A percentile compares a stretch with the other conserved stretches of the same genome.
Conservation (phyloP, 2,888 invertebrate species). For the Hydraecia micacea region DNA sequence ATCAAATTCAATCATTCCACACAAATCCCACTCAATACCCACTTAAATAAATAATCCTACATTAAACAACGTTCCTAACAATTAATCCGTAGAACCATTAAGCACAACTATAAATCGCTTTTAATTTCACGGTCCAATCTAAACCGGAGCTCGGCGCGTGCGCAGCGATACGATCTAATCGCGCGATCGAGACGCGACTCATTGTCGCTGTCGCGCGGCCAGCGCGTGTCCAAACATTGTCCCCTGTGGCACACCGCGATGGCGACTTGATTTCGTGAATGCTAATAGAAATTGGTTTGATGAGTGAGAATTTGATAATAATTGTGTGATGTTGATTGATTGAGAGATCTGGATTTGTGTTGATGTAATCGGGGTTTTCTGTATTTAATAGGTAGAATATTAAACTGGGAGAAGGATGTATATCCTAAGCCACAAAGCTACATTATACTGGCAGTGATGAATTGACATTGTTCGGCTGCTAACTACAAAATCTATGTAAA, state of each 20-base stretch:
- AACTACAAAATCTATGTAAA: constrained; percentile 13
- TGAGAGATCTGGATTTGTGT: constrained; percentile 22
- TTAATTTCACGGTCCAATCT: constrained; percentile 80
- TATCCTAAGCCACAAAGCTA: too few species aligned
- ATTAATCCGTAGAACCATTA: constrained; percentile 76
- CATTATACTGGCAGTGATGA: not conserved
- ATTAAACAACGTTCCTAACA: constrained; percentile 72
- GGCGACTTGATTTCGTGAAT: constrained; percentile 52
- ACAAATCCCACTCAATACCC: constrained; percentile 56
- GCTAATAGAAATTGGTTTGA: constrained; percentile 53
- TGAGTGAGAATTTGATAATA: constrained; percentile 45
- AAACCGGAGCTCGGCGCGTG: constrained; percentile 81
- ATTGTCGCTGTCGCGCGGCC: constrained; percentile 79
- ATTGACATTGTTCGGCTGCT: not conserved
- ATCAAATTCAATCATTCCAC: constrained; percentile 55
- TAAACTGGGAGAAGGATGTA: not conserved
- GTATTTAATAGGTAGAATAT: not conserved
- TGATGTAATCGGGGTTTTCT: constrained; percentile 22
- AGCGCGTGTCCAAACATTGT: constrained; percentile 84
- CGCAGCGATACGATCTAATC: constrained; percentile 83
- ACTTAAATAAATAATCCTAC: constrained; percentile 63
- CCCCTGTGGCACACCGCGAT: constrained; percentile 66
- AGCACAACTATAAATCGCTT: constrained; percentile 79
- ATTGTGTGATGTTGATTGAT: constrained; percentile 45
- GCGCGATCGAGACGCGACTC: constrained; percentile 80